These are phyloP conservation scores for Orthosia cruda DNA, from an alignment of 2,888 invertebrate species.

Conservation along the genomic window DNA sequence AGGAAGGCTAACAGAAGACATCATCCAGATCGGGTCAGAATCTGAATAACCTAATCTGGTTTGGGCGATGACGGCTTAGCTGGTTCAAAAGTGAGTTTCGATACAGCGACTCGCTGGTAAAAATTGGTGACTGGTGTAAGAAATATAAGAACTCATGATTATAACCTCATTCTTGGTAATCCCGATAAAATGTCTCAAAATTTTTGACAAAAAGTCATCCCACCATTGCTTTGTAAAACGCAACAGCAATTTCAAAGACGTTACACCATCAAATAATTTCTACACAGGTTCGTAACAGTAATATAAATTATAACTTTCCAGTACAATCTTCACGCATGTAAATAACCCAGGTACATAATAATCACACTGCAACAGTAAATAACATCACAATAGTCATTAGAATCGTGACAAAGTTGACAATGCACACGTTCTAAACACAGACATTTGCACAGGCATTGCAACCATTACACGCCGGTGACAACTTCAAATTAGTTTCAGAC, in stretches of 20 bases:
- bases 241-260: background rate
- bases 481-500: conserved; percentile 70
- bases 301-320: background rate
- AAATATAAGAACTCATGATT: too few relatives aligned
- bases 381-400: conserved; percentile 42
- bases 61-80: background rate
- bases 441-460: conserved; percentile 54
- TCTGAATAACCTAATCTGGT: background rate
- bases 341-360: conserved; percentile 12
- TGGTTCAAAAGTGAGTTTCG: background rate
- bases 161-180: background rate
- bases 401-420: conserved; percentile 51
- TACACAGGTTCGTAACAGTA: background rate
- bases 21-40: too few relatives aligned
- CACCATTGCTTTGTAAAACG: background rate
- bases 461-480: conserved; percentile 61
- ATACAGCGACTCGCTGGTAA: background rate
- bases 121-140: too few relatives aligned
- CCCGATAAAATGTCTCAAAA: too few relatives aligned
- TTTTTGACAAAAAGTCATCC: too few relatives aligned
- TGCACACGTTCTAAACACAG: conserved; percentile 55
- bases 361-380: conserved; percentile 14
- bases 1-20: background rate
- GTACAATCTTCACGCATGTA: background rate
- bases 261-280: background rate